phyloP scores from a whole-genome alignment of 2,888 invertebrate species.

The Yponomeuta plumbellus region DNA sequence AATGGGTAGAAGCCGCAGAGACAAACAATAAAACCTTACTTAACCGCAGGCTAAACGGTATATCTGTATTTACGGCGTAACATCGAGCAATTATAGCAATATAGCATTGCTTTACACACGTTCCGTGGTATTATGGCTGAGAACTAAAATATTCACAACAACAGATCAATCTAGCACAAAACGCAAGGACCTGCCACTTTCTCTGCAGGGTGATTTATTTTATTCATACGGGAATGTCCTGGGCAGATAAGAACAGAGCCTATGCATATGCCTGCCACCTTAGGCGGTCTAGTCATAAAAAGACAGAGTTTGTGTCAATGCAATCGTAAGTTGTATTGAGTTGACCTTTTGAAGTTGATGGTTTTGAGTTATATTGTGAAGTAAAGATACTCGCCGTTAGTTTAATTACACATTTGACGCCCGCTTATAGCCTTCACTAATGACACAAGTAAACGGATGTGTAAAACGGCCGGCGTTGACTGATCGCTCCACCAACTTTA shows the following conservation, averaged over 20 bases:
- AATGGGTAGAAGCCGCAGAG: background rate
- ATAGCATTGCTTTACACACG: background rate
- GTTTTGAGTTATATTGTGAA: background rate
- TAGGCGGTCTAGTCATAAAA: too few species aligned
- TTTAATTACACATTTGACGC: conserved; percentile 68
- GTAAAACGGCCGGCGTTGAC: conserved; percentile 60
- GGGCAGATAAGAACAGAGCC: too few species aligned
- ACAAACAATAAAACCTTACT: background rate
- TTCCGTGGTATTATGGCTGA: background rate
- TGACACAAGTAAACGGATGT: conserved; percentile 66
- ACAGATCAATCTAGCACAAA: background rate
- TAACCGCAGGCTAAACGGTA: background rate
- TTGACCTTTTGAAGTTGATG: background rate
- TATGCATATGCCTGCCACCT: too few species aligned
- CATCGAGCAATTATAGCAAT: background rate
- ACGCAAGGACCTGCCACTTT: too few species aligned
- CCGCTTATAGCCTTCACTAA: conserved; percentile 52
- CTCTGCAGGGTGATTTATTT: too few species aligned
- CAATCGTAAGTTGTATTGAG: background rate
- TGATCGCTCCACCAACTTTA: conserved; percentile 39
- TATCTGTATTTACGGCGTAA: background rate
- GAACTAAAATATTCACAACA: background rate
- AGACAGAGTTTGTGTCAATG: too few species aligned
- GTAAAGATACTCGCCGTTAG: conserved; percentile 62
- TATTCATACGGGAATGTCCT: too few species aligned